These are phyloP conservation scores for Aselliscus stoliczkanus DNA, from an alignment of 2,797 vertebrate genomes.

Conservation along the genomic window DNA sequence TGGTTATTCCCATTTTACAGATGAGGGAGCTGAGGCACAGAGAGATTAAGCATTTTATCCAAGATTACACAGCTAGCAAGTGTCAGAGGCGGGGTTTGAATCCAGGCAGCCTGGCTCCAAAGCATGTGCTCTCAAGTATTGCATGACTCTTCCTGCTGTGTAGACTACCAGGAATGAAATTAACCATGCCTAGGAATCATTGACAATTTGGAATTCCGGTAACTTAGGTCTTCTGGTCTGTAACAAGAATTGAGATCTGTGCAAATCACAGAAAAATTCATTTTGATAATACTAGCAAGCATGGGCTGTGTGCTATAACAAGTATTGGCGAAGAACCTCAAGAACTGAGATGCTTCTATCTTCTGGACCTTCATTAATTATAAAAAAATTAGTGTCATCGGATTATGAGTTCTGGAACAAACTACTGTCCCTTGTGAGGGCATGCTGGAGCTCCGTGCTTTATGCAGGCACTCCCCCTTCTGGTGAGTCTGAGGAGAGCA, in stretches of 20 bases:
- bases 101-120: neutral
- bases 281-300: neutral
- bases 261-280: neutral
- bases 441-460: neutral
- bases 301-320: neutral
- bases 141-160: neutral
- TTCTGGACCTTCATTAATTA: neutral
- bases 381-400: neutral
- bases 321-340: neutral
- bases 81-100: neutral
- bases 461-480: conserved; percentile 63
- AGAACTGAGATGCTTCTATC: neutral
- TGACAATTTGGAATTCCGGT: neutral
- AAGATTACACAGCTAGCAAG: neutral
- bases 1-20: neutral
- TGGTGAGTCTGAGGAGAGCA: conserved; percentile 53
- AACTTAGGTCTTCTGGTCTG: neutral
- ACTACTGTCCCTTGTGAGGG: neutral
- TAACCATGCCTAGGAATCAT: neutral
- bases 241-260: neutral
- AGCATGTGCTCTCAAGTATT: neutral
- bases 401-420: neutral
- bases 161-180: neutral
- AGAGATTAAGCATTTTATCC: neutral
- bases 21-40: neutral